Conservation (phyloP, 2,113 vertebrate genomes). For the Protobothrops mucrosquamatus region DNA sequence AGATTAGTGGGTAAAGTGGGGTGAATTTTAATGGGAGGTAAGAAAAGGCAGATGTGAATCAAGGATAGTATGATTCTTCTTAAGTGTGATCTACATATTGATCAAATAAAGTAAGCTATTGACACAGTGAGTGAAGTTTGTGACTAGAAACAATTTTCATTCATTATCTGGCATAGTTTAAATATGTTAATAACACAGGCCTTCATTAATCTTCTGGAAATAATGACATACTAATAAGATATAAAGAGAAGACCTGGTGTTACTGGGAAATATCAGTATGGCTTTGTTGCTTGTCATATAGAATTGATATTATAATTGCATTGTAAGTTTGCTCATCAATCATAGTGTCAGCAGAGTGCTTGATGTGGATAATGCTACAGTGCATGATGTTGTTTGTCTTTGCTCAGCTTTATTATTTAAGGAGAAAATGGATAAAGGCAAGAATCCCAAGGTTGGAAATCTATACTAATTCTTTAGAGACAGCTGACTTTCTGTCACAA, state of each 20-base stretch:
- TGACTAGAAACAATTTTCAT: slow-evolving; percentile 4
- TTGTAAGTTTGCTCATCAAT: slow-evolving; percentile 26
- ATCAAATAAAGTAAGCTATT: neutral
- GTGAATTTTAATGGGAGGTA: too few species aligned
- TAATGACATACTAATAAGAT: slow-evolving; percentile 18
- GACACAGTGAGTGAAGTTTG: neutral
- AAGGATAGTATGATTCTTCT: neutral
- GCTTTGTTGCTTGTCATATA: slow-evolving; percentile 11
- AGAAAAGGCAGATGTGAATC: neutral
- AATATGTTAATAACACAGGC: neutral
- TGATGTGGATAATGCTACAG: neutral
- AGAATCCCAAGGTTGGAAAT: neutral
- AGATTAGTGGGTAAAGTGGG: too few species aligned
- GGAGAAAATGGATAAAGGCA: neutral
- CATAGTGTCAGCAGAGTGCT: neutral
- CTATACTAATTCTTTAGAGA: slow-evolving; percentile 1
- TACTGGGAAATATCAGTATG: neutral
- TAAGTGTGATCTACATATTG: neutral
- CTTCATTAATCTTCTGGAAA: slow-evolving; percentile 22
- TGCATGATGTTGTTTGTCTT: neutral
- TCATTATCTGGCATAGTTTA: neutral
- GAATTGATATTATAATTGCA: slow-evolving; percentile 33
- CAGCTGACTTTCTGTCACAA: neutral
- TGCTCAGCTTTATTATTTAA: neutral
- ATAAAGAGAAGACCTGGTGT: neutral